A percentile compares a stretch with the other conserved stretches of the same genome.
These are phyloP conservation scores for Pseudomyrmex concolor DNA, from an alignment of 1,140 invertebrate species.

Conservation along the genomic window DNA sequence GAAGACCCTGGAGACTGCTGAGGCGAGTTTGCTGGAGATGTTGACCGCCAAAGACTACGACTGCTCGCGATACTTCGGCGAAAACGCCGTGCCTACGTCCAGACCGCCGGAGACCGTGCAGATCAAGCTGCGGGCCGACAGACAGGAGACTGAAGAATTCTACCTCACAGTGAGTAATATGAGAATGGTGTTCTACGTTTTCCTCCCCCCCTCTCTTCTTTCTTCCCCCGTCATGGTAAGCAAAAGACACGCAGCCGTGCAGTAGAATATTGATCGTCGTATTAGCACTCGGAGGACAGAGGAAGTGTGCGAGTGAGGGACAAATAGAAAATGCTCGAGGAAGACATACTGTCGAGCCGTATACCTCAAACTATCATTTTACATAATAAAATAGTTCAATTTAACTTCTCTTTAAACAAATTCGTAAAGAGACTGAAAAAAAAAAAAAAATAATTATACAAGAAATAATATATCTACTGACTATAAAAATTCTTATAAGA, in stretches of 20 bases:
- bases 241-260: not conserved
- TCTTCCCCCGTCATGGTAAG: not conserved
- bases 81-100: slow-evolving; percentile 86
- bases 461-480: too few relatives aligned
- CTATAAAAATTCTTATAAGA: too few relatives aligned
- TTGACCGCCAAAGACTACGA: slow-evolving; percentile 93
- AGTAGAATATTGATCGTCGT: slow-evolving; percentile 40
- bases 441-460: not conserved
- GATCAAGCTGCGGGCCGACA: slow-evolving; percentile 90
- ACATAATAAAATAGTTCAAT: not conserved
- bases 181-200: not conserved
- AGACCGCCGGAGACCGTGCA: slow-evolving; percentile 89
- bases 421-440: not conserved
- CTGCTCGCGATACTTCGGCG: slow-evolving; percentile 90
- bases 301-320: not conserved
- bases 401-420: not conserved
- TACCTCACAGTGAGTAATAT: slow-evolving; percentile 90
- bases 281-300: slow-evolving; percentile 27
- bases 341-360: too few relatives aligned
- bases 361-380: not conserved
- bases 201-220: not conserved
- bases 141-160: slow-evolving; percentile 95
- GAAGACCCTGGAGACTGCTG: slow-evolving; percentile 97
- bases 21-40: slow-evolving; percentile 94
- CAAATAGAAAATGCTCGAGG: not conserved